Base-by-base conservation (phyloP, 2,888 invertebrate genomes). In the Aphidoletes aphidimyza region DNA sequence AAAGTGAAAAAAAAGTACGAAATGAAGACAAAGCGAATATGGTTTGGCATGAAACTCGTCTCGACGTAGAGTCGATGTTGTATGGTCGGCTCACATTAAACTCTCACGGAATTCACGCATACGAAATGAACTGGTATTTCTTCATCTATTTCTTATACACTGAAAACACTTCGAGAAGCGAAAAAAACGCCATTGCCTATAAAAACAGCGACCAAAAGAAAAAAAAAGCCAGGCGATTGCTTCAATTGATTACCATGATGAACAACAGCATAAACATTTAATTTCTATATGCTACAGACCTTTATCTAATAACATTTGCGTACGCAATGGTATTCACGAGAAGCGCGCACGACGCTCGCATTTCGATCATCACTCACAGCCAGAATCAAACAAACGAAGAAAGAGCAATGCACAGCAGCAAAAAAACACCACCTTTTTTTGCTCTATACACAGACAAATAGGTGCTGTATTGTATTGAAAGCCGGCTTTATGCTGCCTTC, bases 401-500 rank as follows among this genome's bases (percentile, higher is more conserved):
- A 81, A 81, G 37, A 81, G 81, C 37, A 81, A 81, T 22, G 37
- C 5, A 14, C 39, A 39, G 39, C 39, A 59, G 1, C 6, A 78
- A 78, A 69, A 69, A 81, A 81, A 81, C 81, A 37, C 81, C 81
- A 81, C 81, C 81, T 81, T 81, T 81, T 81, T 81, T 81, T 81
- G 3, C 54, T 36, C n/a, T 37, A 37, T n/a, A 37, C 81, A 37
- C n/a, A 81, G 19, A 81, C 81, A 37, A 81, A 37, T 81, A 81
- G 81, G 81, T 81, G 81, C 81, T 81, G 81, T 81, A 81, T 81
- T 81, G 81, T 81, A 81, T 78, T 78, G 34, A 78, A 17, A 54
- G 37, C 8, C 81, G 81, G 37, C 37, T 36, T 81, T 81, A 37
- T 81, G 81, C 22, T 37, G 37, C 22, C 6, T 37, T 78, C 36